Conservation (phyloP, 1,140 invertebrate species). For the Colletes latitarsis region DNA sequence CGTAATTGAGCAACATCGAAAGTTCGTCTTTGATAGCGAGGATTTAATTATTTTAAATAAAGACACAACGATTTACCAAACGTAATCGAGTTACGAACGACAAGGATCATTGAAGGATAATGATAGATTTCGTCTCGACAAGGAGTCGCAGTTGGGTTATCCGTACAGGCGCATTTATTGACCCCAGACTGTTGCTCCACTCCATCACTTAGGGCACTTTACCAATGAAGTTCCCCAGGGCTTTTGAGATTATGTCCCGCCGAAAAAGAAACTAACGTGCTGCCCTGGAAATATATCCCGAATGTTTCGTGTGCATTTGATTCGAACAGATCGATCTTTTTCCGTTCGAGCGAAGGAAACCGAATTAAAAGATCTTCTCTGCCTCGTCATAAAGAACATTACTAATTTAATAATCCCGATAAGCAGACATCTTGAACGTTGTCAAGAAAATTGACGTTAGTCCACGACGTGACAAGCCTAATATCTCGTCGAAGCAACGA, state of each 20-base stretch:
- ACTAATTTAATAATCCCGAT: neutral
- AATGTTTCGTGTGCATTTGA: constrained; percentile 32
- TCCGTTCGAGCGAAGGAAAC: constrained; percentile 7
- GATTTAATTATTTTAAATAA: neutral
- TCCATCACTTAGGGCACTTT: constrained; percentile 61
- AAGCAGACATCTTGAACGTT: neutral
- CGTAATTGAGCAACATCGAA: no score
- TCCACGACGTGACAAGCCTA: neutral
- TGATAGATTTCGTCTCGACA: constrained; percentile 58
- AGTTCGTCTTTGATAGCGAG: no score
- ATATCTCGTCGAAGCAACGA: neutral
- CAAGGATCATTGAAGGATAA: constrained; percentile 57
- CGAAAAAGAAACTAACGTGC: constrained; percentile 43
- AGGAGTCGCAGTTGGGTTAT: constrained; percentile 47
- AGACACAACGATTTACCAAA: constrained; percentile 24
- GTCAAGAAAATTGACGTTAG: neutral
- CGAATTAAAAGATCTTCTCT: neutral
- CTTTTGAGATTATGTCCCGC: constrained; percentile 53
- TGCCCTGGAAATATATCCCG: constrained; percentile 30
- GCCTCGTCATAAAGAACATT: neutral
- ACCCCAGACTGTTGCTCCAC: constrained; percentile 35
- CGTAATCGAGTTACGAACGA: constrained; percentile 38
- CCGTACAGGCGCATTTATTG: constrained; percentile 47
- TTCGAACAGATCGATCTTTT: constrained; percentile 44
- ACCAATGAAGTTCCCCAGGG: constrained; percentile 41